Evolutionary conservation across 2,797 vertebrate species (phyloP), one percentile per base, ranked within the genome.

Genomic region (Sebastolobus altivelis): DNA sequence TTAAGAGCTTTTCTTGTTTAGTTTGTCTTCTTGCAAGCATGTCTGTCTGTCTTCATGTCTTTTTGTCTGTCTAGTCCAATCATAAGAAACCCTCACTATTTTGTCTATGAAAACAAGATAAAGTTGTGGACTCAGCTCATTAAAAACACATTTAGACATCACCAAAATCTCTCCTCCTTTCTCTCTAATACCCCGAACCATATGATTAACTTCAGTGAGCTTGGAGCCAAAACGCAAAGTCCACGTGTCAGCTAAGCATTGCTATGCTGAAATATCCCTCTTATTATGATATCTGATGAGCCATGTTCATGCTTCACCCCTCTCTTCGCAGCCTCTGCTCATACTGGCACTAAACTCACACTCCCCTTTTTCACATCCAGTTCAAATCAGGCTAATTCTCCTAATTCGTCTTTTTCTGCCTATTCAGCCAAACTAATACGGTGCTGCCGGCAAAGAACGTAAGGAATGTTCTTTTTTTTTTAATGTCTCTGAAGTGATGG

Each of bases 401-500:
- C 52, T 37, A 25, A 25, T 25, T 25, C 25, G 18, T 3, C 9
- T 67, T 54, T 52, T 25, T 8, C 38, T 67, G 43, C 22, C 65
- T 52, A 14, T 11, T 56, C 16, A 63, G 11, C 49, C 8, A 5
- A 78, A 60, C 12, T 38, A 40, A 71, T 6, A n/a, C 37, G 14
- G 38, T 52, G 49, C 58, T 58, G 25, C 31, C 43, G 40, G 38
- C 52, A 63, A 74, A 80, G 59, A 88, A 80, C 38, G 46, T 27
- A 1, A 79, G 70, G 72, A 88, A 86, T 89, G 87, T 69, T 58
- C 18, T 65, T 76, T 72, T 59, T 72, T 76, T 72, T 76, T 10
- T 46, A 22, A 56, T 18, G 20, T 67, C 43, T 27, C 18, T 71
- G 6, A 61, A 29, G 46, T 75, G 16, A 68, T 10, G 18, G 31